Conservation (phyloP, 2,888 invertebrate species). For the Plebejus melissa region DNA sequence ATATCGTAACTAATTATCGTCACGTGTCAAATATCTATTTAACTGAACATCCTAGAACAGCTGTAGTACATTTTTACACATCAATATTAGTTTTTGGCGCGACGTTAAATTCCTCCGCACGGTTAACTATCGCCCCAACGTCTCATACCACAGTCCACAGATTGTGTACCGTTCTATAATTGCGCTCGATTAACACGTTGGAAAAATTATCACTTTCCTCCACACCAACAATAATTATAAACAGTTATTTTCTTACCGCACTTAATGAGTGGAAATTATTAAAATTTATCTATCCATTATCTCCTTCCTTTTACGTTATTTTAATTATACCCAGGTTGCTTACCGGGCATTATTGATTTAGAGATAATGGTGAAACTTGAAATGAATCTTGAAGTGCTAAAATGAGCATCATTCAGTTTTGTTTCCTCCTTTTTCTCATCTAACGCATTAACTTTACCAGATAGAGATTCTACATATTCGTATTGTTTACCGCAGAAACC, state of each 20-base stretch:
- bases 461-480: background rate
- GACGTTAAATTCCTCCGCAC: slow-evolving; percentile 30
- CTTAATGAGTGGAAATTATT: slow-evolving; percentile 23
- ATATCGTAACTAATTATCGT: slow-evolving; percentile 40
- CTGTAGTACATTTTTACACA: slow-evolving; percentile 39
- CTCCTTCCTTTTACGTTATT: slow-evolving; percentile 6
- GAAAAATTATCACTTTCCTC: slow-evolving; percentile 19
- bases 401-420: background rate
- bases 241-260: slow-evolving; percentile 21
- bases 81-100: slow-evolving; percentile 31
- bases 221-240: slow-evolving; percentile 15
- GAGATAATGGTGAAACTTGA: slow-evolving; percentile 12
- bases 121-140: background rate
- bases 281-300: slow-evolving; percentile 21
- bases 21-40: slow-evolving; percentile 39
- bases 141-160: background rate
- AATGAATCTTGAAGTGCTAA: background rate
- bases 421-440: background rate
- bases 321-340: slow-evolving; percentile 1
- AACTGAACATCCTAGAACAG: slow-evolving; percentile 40
- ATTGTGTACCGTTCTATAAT: background rate
- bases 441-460: background rate
- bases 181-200: slow-evolving; percentile 21
- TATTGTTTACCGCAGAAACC: background rate
- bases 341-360: slow-evolving; percentile 19